phyloP scores from a whole-genome alignment of 2,888 invertebrate genomes.

The Strigamia crassipes region DNA sequence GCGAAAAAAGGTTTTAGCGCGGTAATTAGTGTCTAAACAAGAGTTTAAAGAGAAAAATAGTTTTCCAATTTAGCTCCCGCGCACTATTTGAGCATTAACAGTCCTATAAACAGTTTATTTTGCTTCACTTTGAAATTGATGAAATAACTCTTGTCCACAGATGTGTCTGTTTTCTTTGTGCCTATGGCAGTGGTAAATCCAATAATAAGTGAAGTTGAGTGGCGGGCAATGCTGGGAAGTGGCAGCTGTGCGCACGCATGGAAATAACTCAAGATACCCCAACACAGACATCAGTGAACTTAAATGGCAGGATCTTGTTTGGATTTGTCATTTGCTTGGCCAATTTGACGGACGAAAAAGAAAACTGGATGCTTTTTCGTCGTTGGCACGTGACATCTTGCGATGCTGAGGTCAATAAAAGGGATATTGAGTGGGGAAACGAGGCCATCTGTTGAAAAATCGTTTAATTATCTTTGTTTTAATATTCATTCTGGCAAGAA shows the following conservation, averaged over 20 bases:
- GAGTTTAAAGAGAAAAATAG: too few relatives aligned
- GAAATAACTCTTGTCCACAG: not conserved
- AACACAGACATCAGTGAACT: conserved; percentile 13
- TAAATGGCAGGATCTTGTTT: conserved; percentile 35
- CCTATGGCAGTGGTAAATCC: conserved; percentile 27
- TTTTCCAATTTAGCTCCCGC: too few relatives aligned
- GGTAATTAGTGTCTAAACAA: too few relatives aligned
- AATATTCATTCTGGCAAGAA: not conserved
- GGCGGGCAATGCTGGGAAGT: conserved; percentile 35
- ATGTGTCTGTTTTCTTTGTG: conserved; percentile 24
- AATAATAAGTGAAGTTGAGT: conserved; percentile 40
- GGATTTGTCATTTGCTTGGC: not conserved
- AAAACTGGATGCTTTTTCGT: not conserved
- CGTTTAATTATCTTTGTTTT: conserved; percentile 31
- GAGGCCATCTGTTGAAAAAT: conserved; percentile 18
- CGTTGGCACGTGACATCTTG: not conserved
- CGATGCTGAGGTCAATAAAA: not conserved
- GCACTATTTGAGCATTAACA: not conserved
- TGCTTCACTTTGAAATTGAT: conserved; percentile 22
- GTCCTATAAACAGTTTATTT: not conserved
- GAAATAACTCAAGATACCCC: conserved; percentile 21
- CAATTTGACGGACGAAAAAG: not conserved
- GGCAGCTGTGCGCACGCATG: conserved; percentile 35
- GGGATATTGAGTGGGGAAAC: not conserved
- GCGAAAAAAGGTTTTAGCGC: too few relatives aligned